phyloP scores from a whole-genome alignment of 2,113 vertebrate species.

The Ceyx melanurus region DNA sequence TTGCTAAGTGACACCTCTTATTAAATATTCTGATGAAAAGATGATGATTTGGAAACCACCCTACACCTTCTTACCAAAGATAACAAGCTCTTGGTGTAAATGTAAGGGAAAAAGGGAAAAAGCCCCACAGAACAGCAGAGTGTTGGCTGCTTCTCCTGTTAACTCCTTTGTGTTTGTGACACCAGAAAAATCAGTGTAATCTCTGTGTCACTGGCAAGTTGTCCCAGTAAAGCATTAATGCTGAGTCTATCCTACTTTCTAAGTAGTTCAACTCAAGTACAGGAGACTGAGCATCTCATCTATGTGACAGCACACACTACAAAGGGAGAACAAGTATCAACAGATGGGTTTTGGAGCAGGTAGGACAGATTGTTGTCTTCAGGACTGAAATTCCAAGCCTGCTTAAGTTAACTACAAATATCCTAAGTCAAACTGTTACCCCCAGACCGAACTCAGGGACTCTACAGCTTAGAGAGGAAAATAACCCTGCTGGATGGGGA shows the following conservation, averaged over 20 bases:
- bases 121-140: neutral
- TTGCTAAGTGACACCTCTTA: neutral
- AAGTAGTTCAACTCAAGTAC: neutral
- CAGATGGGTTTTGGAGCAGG: neutral
- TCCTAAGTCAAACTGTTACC: neutral
- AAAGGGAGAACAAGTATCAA: neutral
- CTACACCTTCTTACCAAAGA: neutral
- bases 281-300: neutral
- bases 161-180: neutral
- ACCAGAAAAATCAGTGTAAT: neutral
- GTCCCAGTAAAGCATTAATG: neutral
- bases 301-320: neutral
- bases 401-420: neutral
- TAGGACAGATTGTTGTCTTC: neutral
- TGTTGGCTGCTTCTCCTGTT: neutral
- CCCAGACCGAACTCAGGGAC: neutral
- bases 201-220: neutral
- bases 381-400: neutral
- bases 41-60: neutral
- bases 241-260: neutral
- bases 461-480: neutral
- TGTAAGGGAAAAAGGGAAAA: neutral
- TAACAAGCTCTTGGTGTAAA: neutral
- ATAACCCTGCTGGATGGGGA: neutral
- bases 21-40: conserved; percentile 25